Evolutionary conservation across 2,888 invertebrate species (phyloP).

Genomic region (Megaustenia siamemsis): DNA sequence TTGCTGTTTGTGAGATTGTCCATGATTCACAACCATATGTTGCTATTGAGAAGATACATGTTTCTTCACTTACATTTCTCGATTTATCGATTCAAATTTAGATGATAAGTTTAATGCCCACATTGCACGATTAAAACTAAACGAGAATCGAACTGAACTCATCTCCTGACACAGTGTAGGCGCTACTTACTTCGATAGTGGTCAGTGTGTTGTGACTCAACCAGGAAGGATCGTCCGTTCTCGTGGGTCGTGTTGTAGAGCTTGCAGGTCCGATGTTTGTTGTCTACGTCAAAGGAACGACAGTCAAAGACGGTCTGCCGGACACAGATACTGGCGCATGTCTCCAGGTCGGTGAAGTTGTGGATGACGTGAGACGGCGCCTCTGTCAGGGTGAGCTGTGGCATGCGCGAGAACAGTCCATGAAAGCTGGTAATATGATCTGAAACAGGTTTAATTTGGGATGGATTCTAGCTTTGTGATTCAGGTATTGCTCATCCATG

Average conservation of each 20-base stretch:
- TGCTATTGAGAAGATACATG: no score
- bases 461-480: no score
- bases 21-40: no score
- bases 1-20: no score
- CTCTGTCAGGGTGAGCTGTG: constrained; percentile 66
- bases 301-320: constrained; percentile 72
- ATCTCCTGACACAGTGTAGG: no score
- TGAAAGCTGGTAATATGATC: constrained; percentile 57
- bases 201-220: constrained; percentile 67
- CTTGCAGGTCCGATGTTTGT: constrained; percentile 65
- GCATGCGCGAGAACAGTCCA: constrained; percentile 68
- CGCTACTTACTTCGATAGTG: constrained; percentile 75
- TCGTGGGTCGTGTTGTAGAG: constrained; percentile 72
- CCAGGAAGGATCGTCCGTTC: constrained; percentile 68
- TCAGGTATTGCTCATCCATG: no score
- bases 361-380: constrained; percentile 64
- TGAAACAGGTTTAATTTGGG: constrained; percentile 7
- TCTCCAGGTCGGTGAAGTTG: constrained; percentile 67
- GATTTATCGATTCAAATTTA: no score
- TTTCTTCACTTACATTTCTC: no score
- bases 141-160: no score
- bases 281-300: constrained; percentile 76
- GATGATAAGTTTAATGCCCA: no score
- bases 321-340: constrained; percentile 69
- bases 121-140: no score